Evolutionary conservation across 2,888 invertebrate species (phyloP), one percentile per base, ranked within the genome.

Genomic region (Malthinus seriepunctatus): DNA sequence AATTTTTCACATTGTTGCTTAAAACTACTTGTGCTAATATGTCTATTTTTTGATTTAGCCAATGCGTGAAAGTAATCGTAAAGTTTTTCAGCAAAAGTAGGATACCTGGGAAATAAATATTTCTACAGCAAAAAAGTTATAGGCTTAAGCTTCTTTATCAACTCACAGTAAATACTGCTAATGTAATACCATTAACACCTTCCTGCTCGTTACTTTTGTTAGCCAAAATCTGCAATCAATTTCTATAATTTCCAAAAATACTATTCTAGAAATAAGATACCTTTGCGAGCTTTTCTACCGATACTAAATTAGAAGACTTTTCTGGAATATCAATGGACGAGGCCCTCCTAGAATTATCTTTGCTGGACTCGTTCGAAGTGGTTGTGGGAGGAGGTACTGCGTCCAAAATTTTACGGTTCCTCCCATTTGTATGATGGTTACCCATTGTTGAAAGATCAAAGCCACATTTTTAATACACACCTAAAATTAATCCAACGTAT

Each of bases 61-160:
- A 81, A 81, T 15, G 75, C 74, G 71, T 86, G 86, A 63, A 91
- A 80, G 74, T 87, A 83, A 56, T 79, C 78, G 76, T 85, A 93
- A 61, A 92, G 81, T 67, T 87, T 86, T 10, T 84, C 81, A 1
- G 88, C 90, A 68, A 92, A 81, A 66, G 89, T 86, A 2, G 86
- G 83, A 75, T 91, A 90, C 73, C 85, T 84, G n/a, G 91, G 90
- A 77, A 93, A 91, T 64, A 93, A 81, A 78, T 89, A 89, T 69
- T 85, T 84, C 88, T 89, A 80, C 23, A 5, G 23, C 2, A 23
- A 23, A 39, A 78, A 76, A 65, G 52, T 63, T 63, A 65, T 62
- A 8, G 4, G 4, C 5, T 10, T 10, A 23, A n/a, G 15, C n/a
- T 51, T 78, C 15, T 35, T 32, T 35, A 45, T 50, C 10, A 61